A percentile compares a stretch with the other conserved stretches of the same genome.
Evolutionary conservation across 2,797 vertebrate species (phyloP).

Genomic region (Gadopsis bispinosus): DNA sequence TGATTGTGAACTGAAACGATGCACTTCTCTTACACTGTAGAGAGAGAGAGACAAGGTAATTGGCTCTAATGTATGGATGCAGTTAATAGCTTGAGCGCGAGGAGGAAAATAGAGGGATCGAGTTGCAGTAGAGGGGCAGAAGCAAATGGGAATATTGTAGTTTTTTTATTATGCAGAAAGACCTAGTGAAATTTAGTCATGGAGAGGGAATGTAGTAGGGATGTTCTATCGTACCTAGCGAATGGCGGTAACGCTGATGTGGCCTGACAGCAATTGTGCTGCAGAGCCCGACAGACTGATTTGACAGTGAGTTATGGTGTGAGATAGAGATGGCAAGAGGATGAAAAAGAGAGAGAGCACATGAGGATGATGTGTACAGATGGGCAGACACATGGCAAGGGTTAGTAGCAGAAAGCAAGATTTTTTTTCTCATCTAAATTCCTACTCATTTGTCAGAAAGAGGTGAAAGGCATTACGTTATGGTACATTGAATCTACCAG

Average conservation of each 20-base stretch:
- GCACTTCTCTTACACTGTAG: conserved; percentile 26
- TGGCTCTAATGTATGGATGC: conserved; percentile 44
- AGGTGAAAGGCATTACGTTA: conserved; percentile 4
- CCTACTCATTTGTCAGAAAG: conserved; percentile 15
- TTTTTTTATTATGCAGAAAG: conserved; percentile 10
- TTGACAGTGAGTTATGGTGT: conserved; percentile 37
- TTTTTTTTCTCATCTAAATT: conserved; percentile 40
- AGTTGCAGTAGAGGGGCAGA: conserved; percentile 12
- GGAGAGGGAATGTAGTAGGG: conserved; percentile 32
- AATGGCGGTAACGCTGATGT: conserved; percentile 55
- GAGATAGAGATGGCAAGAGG: conserved; percentile 37
- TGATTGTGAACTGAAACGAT: conserved; percentile 51
- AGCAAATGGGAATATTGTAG: conserved; percentile 18
- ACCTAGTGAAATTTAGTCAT: conserved; percentile 27
- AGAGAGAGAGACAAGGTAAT: conserved; percentile 22
- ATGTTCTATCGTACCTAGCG: conserved; percentile 33
- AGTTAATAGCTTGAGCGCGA: too few relatives aligned
- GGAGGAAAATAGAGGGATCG: conserved; percentile 22
- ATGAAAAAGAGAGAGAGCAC: conserved; percentile 11
- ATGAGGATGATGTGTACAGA: conserved; percentile 49
- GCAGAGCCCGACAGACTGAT: conserved; percentile 48
- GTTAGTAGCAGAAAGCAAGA: conserved; percentile 36
- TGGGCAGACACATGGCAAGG: conserved; percentile 27
- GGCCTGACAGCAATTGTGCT: conserved; percentile 66
- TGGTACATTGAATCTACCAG: not conserved